Evolutionary conservation across 2,888 invertebrate species (phyloP), one percentile per base, ranked within the genome.

Genomic region (Camponotus fellah): DNA sequence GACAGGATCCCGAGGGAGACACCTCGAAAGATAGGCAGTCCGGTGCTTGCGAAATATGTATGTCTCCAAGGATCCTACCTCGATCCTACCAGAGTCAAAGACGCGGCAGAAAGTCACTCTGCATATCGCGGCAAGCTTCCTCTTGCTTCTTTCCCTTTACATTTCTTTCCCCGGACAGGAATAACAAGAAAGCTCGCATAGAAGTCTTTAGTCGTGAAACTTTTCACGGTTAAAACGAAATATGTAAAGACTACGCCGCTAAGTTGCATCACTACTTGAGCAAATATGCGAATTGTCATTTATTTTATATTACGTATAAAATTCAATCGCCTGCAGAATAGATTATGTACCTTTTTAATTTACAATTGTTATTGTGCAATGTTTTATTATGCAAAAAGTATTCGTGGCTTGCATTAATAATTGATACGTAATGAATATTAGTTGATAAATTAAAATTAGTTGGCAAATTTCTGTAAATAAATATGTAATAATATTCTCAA

Each of bases 21-120:
- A 87, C 88, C 89, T 90, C 82, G 89, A 86, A 91, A 90, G 91
- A 90, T 90, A 89, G 89, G 89, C 88, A 91, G 88, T 87, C 90
- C 90, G 89, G 89, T 89, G 91, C 84, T 90, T 92, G 90, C 89
- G 89, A 93, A 92, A 93, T 92, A 91, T 92, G 92, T 92, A 91
- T 91, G 91, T 92, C 91, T 92, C 84, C 88, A 58, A 89, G 91
- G 92, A 92, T 92, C 87, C 86, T 84, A 68, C 76, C 86, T 82
- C 85, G 87, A 89, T 87, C 83, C 83, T 79, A 69, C 74, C 79
- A 83, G 82, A 85, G 84, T 89, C 85, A 87, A 89, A 90, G 89
- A 88, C 87, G 37, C 85, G 83, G 87, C 85, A 76, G 85, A 86
- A 92, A 89, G 86, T 85, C 85, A 83, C 85, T 85, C 82, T 71